Percentiles rank a stretch among this genome's conserved stretches.
These are phyloP conservation scores for Dysidea cf. avara DNA, from an alignment of 37 sponge, comb jelly and placozoan species.

Conservation along the genomic window DNA sequence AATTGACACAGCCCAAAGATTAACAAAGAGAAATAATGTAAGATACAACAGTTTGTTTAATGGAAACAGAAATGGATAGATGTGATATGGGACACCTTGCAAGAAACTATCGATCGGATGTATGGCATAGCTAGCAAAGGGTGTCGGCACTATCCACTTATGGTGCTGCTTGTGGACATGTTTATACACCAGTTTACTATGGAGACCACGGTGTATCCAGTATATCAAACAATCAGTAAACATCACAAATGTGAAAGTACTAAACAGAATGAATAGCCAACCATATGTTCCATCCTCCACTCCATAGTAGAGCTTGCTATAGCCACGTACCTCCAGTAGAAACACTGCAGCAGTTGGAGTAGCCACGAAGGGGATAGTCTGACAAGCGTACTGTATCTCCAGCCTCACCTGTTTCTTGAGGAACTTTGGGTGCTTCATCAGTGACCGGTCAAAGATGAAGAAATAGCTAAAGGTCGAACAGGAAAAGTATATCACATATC, in stretches of 20 bases:
- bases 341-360: slow-evolving; percentile 52
- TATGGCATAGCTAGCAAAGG: too few species aligned
- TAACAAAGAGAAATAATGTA: slow-evolving; percentile 71
- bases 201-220: slow-evolving; percentile 81
- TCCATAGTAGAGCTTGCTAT: slow-evolving; percentile 63
- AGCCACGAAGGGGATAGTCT: slow-evolving; percentile 59
- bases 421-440: slow-evolving; percentile 70
- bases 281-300: slow-evolving; percentile 29
- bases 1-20: too few species aligned
- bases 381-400: slow-evolving; percentile 64
- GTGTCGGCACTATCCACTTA: too few species aligned
- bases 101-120: slow-evolving; percentile 91
- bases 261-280: slow-evolving; percentile 36
- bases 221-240: slow-evolving; percentile 87
- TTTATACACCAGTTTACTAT: slow-evolving; percentile 66
- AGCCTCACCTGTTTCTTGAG: slow-evolving; percentile 65
- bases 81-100: slow-evolving; percentile 84
- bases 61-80: slow-evolving; percentile 87
- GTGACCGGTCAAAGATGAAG: too few species aligned
- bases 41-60: slow-evolving; percentile 79
- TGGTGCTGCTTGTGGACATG: slow-evolving; percentile 84
- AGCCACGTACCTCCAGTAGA: slow-evolving; percentile 76
- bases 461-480: slow-evolving; percentile 56
- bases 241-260: too few species aligned
- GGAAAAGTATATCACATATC: slow-evolving; percentile 50